Conservation (phyloP, 2,113 vertebrate genomes). For the Geococcyx californianus region DNA sequence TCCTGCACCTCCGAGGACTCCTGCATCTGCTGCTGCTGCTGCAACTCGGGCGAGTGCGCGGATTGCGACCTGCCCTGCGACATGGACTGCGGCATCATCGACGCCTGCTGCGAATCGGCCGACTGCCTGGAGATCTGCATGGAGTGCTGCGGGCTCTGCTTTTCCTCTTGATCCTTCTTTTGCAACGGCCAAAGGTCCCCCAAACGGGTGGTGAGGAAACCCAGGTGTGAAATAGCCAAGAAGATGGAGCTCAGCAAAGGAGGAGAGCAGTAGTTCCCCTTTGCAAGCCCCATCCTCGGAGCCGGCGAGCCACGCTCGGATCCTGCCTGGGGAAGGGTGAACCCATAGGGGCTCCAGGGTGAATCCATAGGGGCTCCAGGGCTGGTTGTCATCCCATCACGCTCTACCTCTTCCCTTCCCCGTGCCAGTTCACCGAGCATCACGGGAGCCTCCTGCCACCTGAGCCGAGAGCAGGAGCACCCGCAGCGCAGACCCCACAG, state of each 20-base stretch:
- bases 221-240: background rate
- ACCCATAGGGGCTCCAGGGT: accelerated
- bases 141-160: constrained; percentile 99
- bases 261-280: accelerated
- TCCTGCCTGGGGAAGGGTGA: background rate
- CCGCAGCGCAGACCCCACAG: accelerated
- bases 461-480: constrained; percentile 62
- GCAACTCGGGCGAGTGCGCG: constrained; percentile 88
- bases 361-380: accelerated
- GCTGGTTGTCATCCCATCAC: accelerated
- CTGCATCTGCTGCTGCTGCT: constrained; percentile 96
- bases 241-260: background rate
- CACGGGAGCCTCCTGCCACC: constrained; percentile 6
- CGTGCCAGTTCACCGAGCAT: accelerated
- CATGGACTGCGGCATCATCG: constrained; percentile 98
- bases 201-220: background rate
- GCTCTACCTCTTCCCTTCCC: background rate
- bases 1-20: constrained; percentile 91
- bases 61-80: constrained; percentile 97
- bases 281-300: background rate
- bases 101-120: constrained; percentile 97
- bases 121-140: constrained; percentile 99
- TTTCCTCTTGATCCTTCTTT: constrained; percentile 87
- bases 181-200: accelerated
- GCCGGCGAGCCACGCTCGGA: background rate